These are phyloP conservation scores for Helogale parvula DNA, from an alignment of 2,113 vertebrate species.

Conservation along the genomic window DNA sequence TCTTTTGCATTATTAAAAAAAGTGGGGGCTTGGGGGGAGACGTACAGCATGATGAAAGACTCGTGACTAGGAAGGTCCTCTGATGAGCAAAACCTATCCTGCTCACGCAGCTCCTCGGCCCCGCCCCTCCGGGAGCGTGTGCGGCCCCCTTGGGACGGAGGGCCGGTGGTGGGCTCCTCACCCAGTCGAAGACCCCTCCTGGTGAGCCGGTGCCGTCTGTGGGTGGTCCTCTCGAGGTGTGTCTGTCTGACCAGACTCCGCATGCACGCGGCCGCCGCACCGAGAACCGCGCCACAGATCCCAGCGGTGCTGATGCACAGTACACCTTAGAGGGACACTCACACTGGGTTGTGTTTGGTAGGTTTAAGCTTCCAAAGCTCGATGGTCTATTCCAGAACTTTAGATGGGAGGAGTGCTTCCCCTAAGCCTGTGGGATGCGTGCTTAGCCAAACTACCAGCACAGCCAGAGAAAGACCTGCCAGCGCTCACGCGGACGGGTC, in stretches of 20 bases:
- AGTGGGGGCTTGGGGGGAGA: too few species aligned
- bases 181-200: accelerated
- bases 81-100: background rate
- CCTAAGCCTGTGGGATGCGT: background rate
- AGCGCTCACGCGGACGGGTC: accelerated
- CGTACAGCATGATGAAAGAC: too few species aligned
- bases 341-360: background rate
- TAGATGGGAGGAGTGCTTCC: too few species aligned
- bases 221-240: accelerated
- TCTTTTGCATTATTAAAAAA: background rate
- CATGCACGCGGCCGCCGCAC: background rate
- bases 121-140: accelerated
- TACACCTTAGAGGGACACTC: background rate
- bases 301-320: accelerated
- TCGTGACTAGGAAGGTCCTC: background rate
- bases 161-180: background rate
- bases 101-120: accelerated
- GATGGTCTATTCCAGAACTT: background rate
- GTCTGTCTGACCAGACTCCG: background rate
- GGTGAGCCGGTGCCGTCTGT: accelerated
- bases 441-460: accelerated
- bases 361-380: background rate
- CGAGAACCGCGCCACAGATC: too few species aligned
- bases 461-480: background rate
- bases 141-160: background rate